Base-by-base conservation (phyloP, 2,113 vertebrate species). In the Anolis carolinensis region DNA sequence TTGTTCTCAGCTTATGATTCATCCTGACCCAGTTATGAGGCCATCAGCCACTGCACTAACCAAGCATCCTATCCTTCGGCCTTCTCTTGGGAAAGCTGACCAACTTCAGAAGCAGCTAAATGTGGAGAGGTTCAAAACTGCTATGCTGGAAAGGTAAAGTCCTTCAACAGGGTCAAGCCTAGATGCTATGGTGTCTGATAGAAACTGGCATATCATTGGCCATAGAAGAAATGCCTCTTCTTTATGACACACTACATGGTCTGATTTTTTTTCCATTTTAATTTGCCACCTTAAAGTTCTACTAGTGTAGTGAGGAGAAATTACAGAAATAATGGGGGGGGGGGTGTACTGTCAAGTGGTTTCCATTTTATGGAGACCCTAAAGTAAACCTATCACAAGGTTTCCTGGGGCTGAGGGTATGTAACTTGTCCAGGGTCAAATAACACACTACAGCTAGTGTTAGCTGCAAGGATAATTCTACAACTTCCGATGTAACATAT, bases 121-220 rank as follows among this genome's bases (percentile, higher is more conserved):
- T 18, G 95, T 98, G 81, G 98, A 99, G 92, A 99, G 97, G 90
- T 97, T 97, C 93, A 98, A 97, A 95, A 98, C 97, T 0, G 98
- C 98, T 81, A 95, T 97, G 95, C 94, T 99, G 88, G 97, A 99
- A 94, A 99, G 97, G 98, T 98, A 96, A 88, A 93, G 23, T 23
- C 84, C 75, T 32, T 68, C 65, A 25, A 7, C 30, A 10, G 65
- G 65, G 65, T 68, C 65, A 59, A 59, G 13, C 55, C 55, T 14
- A 59, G 55, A 59, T 59, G 55, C 18, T 59, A 16, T 59, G 55
- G 55, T 3, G 55, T 18, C 52, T 59, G 55, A 59, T 59, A 59
- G 13, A 13, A 59, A 59, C 55, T 18, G 18, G 55, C 13, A 59
- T 80, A 67, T 25, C 16, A 50, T 27, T 48, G 39, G 52, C 52